These are phyloP conservation scores for Nemotelus nigrinus DNA, from an alignment of 2,888 invertebrate genomes.

Conservation along the genomic window DNA sequence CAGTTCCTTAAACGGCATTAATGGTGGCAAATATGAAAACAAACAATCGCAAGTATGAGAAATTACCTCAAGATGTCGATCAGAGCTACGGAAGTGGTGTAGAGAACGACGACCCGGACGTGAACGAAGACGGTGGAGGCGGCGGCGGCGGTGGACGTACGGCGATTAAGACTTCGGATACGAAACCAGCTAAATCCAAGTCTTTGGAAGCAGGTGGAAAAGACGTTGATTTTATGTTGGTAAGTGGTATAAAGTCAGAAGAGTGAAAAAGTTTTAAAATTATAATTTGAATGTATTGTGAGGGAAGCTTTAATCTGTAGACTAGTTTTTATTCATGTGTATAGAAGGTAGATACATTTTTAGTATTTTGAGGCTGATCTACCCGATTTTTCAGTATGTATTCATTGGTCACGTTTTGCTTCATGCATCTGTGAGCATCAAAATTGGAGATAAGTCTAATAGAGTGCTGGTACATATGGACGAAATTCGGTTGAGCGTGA, in stretches of 20 bases:
- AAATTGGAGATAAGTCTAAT: no score
- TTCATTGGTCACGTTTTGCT: no score
- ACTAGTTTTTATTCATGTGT: no score
- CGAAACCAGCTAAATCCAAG: constrained; percentile 57
- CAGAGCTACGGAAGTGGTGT: constrained; percentile 58
- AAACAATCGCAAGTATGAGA: constrained; percentile 63
- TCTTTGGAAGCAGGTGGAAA: constrained; percentile 7
- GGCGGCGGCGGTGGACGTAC: constrained; percentile 55
- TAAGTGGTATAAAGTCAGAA: neutral
- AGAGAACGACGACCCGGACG: constrained; percentile 54
- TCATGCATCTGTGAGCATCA: no score
- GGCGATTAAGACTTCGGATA: constrained; percentile 56
- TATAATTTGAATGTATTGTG: no score
- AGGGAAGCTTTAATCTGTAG: no score
- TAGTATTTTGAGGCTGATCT: no score
- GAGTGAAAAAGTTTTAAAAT: no score
- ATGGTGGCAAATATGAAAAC: constrained; percentile 58
- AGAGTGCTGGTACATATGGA: no score
- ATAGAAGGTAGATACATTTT: no score
- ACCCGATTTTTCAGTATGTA: no score
- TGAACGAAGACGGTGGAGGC: constrained; percentile 58
- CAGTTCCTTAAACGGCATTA: constrained; percentile 12
- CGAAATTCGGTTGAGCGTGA: no score
- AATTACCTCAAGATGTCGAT: constrained; percentile 64
- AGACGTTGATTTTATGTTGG: constrained; percentile 40